Percentiles rank a stretch among this genome's conserved stretches.
Evolutionary conservation across 92 coral and sea anemone species (phyloP).

Genomic region (Epizoanthus ramosus): DNA sequence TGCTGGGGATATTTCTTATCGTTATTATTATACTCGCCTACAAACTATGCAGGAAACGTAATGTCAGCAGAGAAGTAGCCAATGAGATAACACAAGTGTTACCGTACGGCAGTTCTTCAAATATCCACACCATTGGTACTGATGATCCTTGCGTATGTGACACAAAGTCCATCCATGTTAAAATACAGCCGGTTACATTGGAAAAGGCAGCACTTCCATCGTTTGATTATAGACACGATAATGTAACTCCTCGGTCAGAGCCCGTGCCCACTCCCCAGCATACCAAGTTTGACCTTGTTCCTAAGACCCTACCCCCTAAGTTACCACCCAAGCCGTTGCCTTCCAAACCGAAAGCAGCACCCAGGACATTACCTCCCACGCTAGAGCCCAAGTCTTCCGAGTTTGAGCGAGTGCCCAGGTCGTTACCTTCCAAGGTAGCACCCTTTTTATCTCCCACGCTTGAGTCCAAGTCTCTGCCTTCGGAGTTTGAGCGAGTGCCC

Average conservation of each 20-base stretch:
- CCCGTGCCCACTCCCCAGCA: too few relatives aligned
- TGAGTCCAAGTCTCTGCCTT: too few relatives aligned
- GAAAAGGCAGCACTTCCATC: background rate
- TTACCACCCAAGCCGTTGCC: too few relatives aligned
- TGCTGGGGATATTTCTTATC: background rate
- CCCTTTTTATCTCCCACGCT: too few relatives aligned
- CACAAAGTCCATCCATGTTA: background rate
- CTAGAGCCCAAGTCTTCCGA: background rate
- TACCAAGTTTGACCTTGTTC: too few relatives aligned
- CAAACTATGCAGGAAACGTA: background rate
- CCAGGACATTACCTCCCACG: background rate
- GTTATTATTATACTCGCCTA: background rate
- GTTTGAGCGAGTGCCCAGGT: too few relatives aligned
- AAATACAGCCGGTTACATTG: background rate
- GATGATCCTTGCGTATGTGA: background rate
- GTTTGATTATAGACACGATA: background rate
- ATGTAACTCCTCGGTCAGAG: background rate
- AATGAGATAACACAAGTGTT: background rate
- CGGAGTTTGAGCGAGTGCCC: too few relatives aligned
- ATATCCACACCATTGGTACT: constrained; percentile 25
- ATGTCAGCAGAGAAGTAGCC: background rate
- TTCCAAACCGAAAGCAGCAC: too few relatives aligned
- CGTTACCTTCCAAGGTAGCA: too few relatives aligned
- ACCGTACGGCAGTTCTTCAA: constrained; percentile 11
- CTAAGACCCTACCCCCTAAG: too few relatives aligned